A percentile compares a stretch with the other conserved stretches of the same genome.
Evolutionary conservation across 2,797 vertebrate species (phyloP).

Genomic region (Mus caroli): DNA sequence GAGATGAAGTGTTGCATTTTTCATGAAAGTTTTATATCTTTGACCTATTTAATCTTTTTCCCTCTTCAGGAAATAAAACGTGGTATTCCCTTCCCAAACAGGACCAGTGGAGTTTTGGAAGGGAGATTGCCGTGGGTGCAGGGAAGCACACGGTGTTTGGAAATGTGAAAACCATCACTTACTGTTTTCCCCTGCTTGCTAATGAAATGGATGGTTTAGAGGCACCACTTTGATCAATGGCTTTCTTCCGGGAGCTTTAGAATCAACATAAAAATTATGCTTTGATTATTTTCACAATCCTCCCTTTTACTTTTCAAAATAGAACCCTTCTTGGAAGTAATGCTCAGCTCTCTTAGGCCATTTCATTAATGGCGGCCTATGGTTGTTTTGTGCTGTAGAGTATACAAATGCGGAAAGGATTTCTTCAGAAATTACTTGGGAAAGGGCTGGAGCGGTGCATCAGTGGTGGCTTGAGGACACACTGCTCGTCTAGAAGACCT

Average conservation of each 20-base stretch:
- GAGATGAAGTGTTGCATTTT: conserved; percentile 61
- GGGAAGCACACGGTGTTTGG: not conserved
- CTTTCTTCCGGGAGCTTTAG: conserved; percentile 13
- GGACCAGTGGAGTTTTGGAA: not conserved
- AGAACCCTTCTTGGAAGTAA: conserved; percentile 31
- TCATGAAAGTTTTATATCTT: conserved; percentile 73
- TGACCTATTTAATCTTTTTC: conserved; percentile 65
- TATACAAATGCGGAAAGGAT: not conserved
- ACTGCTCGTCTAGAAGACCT: not conserved
- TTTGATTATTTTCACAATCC: not conserved
- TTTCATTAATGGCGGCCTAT: not conserved
- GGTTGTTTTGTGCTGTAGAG: not conserved
- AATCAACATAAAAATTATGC: conserved; percentile 51
- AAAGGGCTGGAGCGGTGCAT: not conserved
- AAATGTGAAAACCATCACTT: conserved; percentile 12
- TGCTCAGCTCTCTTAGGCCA: not conserved
- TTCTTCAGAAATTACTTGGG: not conserved
- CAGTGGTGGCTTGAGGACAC: not conserved
- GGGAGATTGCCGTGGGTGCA: not conserved
- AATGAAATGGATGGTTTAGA: conserved; percentile 43
- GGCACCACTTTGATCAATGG: not conserved
- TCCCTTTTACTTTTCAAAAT: not conserved
- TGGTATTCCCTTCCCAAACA: conserved; percentile 42
- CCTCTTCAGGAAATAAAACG: conserved; percentile 48
- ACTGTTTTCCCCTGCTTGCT: not conserved